Percentiles rank a stretch among this genome's conserved stretches.
Evolutionary conservation across 2,888 invertebrate species (phyloP).

Genomic region (Aquatica leii): DNA sequence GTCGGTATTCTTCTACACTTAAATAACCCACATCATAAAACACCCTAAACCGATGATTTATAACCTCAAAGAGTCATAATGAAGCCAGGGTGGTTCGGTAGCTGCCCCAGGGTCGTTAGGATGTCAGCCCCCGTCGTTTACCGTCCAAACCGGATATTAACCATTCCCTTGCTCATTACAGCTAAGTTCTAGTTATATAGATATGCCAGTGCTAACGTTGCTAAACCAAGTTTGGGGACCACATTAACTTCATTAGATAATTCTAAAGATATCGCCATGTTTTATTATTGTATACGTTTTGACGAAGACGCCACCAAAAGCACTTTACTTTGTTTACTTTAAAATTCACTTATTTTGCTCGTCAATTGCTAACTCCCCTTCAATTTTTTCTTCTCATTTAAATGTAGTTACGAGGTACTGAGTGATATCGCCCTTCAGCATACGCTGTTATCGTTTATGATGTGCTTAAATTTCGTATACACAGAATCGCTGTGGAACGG

Average conservation of each 20-base stretch:
- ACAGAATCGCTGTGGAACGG: constrained; percentile 35
- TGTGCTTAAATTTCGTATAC: constrained; percentile 46
- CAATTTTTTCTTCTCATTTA: constrained; percentile 21
- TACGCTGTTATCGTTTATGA: constrained; percentile 47
- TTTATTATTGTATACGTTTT: constrained; percentile 21
- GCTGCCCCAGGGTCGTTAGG: constrained; percentile 47
- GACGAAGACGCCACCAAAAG: constrained; percentile 4
- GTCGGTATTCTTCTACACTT: constrained; percentile 14
- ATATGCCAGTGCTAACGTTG: constrained; percentile 39
- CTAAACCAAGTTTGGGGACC: constrained; percentile 37
- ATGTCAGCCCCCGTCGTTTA: constrained; percentile 51
- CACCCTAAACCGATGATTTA: constrained; percentile 51
- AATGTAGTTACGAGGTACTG: constrained; percentile 23
- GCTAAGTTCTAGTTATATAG: constrained; percentile 40
- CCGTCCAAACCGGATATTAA: constrained; percentile 54
- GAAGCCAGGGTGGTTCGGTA: constrained; percentile 45
- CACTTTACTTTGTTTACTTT: constrained; percentile 19
- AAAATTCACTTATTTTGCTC: constrained; percentile 19
- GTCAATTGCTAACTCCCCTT: neutral
- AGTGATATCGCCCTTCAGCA: constrained; percentile 41
- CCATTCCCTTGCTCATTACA: constrained; percentile 51
- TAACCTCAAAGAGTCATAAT: constrained; percentile 52
- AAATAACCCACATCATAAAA: constrained; percentile 49
- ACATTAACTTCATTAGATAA: constrained; percentile 37
- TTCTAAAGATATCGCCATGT: constrained; percentile 21